A percentile compares a stretch with the other conserved stretches of the same genome.
Conservation (phyloP, 2,113 vertebrate genomes). For the Muntiacus reevesi region DNA sequence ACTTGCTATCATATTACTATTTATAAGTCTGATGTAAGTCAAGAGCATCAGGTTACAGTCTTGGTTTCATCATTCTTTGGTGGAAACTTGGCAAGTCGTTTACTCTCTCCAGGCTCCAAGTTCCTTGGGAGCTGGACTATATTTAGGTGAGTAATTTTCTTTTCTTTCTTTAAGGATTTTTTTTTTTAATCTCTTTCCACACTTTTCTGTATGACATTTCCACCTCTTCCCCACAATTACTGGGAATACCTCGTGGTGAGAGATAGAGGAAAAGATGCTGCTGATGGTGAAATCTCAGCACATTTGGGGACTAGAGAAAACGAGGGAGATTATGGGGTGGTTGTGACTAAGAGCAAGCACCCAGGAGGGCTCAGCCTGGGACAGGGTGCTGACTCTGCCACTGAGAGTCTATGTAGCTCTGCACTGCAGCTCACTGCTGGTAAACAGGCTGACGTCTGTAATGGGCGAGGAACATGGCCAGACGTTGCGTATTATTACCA, state of each 20-base stretch:
- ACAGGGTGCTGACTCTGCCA: background rate
- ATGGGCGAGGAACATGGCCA: background rate
- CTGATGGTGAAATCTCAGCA: background rate
- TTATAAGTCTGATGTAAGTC: background rate
- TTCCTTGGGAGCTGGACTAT: background rate
- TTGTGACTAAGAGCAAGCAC: background rate
- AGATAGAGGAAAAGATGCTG: background rate
- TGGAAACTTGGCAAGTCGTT: conserved; percentile 41
- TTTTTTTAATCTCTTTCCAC: background rate
- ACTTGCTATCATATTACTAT: conserved; percentile 40
- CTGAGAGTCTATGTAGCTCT: fast-evolving
- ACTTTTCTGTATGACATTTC: background rate
- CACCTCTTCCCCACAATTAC: background rate
- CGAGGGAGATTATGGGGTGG: too few relatives aligned
- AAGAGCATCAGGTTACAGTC: background rate
- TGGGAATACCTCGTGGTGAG: fast-evolving
- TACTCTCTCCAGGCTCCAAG: background rate
- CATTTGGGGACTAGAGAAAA: background rate
- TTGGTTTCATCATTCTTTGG: conserved; percentile 22
- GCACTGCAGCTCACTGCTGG: background rate
- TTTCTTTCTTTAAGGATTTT: background rate
- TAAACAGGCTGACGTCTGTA: fast-evolving
- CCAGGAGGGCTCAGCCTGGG: fast-evolving
- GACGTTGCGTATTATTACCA: background rate
- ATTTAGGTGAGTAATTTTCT: conserved; percentile 19